These are phyloP conservation scores for Thripadectes ignobilis DNA, from an alignment of 2,797 vertebrate species.

Conservation along the genomic window DNA sequence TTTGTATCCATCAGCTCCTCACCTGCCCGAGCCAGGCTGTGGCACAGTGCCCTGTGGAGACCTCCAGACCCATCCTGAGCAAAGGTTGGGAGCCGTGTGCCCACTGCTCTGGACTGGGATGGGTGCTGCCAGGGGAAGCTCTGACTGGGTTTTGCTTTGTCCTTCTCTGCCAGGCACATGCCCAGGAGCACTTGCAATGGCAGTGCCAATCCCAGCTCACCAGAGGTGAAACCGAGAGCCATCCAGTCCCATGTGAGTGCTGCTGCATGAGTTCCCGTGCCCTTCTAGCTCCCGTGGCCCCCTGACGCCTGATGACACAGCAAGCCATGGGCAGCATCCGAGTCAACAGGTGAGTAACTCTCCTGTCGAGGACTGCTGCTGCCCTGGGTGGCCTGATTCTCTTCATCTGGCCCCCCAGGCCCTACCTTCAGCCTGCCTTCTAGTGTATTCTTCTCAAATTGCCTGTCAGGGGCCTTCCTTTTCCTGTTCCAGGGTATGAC, in stretches of 20 bases:
- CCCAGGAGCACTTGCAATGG: neutral
- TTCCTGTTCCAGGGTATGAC: neutral
- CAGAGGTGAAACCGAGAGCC: conserved; percentile 3
- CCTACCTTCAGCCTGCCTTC: neutral
- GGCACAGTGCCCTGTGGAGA: accelerated
- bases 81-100: neutral
- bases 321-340: conserved; percentile 83
- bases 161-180: neutral
- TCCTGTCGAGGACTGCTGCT: neutral
- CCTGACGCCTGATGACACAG: conserved; percentile 63
- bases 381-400: neutral
- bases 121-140: neutral
- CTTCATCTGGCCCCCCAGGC: neutral
- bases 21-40: neutral
- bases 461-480: neutral
- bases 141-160: neutral
- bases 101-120: accelerated
- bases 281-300: neutral
- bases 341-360: conserved; percentile 80
- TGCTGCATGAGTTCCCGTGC: neutral
- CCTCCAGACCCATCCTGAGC: neutral
- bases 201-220: neutral
- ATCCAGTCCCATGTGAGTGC: neutral
- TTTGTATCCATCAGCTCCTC: neutral
- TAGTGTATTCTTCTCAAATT: neutral